Percentiles rank a stretch among this genome's conserved stretches.
phyloP scores from a whole-genome alignment of 2,888 invertebrate genomes.

The Chloroclystis v-ata region DNA sequence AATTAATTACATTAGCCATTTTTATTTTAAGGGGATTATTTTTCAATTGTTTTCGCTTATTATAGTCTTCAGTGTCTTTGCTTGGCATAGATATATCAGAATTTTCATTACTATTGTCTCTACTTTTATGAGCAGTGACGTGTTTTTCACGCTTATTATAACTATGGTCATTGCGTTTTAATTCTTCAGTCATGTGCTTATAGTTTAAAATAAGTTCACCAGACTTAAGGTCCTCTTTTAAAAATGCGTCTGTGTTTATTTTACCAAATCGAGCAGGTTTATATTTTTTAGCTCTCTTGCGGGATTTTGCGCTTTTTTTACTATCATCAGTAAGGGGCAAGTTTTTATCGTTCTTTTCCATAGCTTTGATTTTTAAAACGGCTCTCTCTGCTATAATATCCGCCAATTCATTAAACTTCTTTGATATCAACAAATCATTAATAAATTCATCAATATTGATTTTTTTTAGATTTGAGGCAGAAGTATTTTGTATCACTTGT shows the following conservation, averaged over 20 bases:
- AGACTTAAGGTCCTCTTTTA: constrained; percentile 17
- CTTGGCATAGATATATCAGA: no score
- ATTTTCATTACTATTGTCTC: no score
- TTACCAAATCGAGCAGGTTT: constrained; percentile 8
- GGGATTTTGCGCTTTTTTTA: no score
- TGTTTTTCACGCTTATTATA: neutral
- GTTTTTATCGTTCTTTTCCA: no score
- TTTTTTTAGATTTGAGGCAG: constrained; percentile 4
- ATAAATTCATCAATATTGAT: constrained; percentile 39
- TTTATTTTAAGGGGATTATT: no score
- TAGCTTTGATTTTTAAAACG: constrained; percentile 32
- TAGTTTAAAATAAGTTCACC: constrained; percentile 32
- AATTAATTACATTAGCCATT: no score
- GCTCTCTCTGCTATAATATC: constrained; percentile 44
- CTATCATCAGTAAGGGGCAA: no score
- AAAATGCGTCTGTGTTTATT: constrained; percentile 21
- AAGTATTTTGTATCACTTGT: constrained; percentile 4
- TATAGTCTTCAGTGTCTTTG: no score
- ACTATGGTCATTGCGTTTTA: constrained; percentile 1
- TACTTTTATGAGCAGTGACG: no score
- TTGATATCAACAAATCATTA: constrained; percentile 34
- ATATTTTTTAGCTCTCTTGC: neutral
- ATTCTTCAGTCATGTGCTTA: constrained; percentile 28
- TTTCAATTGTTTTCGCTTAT: no score
- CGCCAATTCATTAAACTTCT: constrained; percentile 39